Conservation (phyloP, 2,797 vertebrate genomes). For the Paramormyrops hopkinsi region DNA sequence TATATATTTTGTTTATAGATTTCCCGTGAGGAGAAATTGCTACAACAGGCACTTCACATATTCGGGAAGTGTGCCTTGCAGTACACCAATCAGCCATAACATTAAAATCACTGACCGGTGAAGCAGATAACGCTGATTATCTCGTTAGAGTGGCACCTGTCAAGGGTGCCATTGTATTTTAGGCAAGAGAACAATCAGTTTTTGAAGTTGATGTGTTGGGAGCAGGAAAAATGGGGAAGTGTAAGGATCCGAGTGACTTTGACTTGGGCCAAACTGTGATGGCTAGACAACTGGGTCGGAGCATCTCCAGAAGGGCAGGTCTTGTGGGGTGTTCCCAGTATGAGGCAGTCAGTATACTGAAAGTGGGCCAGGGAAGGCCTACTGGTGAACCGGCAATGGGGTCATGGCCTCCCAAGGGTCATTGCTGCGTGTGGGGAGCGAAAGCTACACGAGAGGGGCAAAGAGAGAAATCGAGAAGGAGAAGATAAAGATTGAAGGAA, state of each 20-base stretch:
- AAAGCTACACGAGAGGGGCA: not conserved
- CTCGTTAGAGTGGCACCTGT: not conserved
- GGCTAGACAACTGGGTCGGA: not conserved
- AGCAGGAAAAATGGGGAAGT: not conserved
- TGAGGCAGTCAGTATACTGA: not conserved
- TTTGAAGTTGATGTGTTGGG: not conserved
- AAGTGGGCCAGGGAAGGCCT: not conserved
- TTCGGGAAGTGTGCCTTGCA: not conserved
- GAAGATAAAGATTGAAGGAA: not conserved
- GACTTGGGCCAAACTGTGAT: not conserved
- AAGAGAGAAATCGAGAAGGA: not conserved
- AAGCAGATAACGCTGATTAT: not conserved
- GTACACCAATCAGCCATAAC: not conserved
- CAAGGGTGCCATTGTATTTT: not conserved
- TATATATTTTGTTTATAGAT: not conserved
- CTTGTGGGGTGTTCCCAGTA: not conserved
- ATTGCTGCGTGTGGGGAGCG: not conserved
- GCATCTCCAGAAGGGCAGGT: not conserved
- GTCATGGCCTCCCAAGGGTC: not conserved
- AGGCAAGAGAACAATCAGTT: not conserved
- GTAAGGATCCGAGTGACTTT: not conserved
- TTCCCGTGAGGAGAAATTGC: not conserved
- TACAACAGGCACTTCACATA: not conserved
- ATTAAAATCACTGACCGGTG: not conserved
- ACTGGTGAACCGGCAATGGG: not conserved